Percentiles rank a stretch among this genome's conserved stretches.
Evolutionary conservation across 1,140 invertebrate genomes (phyloP).

Genomic region (Aphelinus atriplicis): DNA sequence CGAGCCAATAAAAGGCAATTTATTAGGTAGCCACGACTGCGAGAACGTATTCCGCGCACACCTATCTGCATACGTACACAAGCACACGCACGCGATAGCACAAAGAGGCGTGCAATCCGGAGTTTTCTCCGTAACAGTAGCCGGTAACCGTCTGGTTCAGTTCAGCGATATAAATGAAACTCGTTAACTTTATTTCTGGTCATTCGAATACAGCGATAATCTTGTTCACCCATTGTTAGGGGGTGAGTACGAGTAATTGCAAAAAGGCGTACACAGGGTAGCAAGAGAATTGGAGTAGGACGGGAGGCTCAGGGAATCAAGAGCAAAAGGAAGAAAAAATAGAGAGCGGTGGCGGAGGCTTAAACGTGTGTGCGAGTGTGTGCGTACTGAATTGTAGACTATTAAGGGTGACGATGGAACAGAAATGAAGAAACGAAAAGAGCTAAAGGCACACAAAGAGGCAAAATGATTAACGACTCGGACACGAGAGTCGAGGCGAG

Average conservation of each 20-base stretch:
- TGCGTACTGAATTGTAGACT: slow-evolving; percentile 8
- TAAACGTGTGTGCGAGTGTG: background rate
- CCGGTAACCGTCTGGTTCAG: background rate
- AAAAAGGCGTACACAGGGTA: background rate
- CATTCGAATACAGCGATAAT: background rate
- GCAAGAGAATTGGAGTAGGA: background rate
- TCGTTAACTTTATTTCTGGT: slow-evolving; percentile 30
- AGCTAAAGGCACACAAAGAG: background rate
- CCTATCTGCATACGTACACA: background rate
- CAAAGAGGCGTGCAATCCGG: no score
- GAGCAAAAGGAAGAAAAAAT: background rate
- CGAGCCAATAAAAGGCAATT: slow-evolving; percentile 17
- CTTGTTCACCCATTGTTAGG: no score
- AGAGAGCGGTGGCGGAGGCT: background rate
- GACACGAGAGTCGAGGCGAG: no score
- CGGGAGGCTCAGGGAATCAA: background rate
- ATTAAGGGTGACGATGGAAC: slow-evolving; percentile 15
- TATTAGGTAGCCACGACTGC: slow-evolving; percentile 16
- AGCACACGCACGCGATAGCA: background rate
- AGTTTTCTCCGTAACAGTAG: background rate
- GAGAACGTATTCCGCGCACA: background rate
- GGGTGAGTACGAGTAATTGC: no score
- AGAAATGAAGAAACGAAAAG: slow-evolving; percentile 1
- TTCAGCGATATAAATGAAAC: slow-evolving; percentile 23
- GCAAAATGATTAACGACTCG: no score